A percentile compares a stretch with the other conserved stretches of the same genome.
These are phyloP conservation scores for Melieria omissa DNA, from an alignment of 2,888 invertebrate species.

Conservation along the genomic window DNA sequence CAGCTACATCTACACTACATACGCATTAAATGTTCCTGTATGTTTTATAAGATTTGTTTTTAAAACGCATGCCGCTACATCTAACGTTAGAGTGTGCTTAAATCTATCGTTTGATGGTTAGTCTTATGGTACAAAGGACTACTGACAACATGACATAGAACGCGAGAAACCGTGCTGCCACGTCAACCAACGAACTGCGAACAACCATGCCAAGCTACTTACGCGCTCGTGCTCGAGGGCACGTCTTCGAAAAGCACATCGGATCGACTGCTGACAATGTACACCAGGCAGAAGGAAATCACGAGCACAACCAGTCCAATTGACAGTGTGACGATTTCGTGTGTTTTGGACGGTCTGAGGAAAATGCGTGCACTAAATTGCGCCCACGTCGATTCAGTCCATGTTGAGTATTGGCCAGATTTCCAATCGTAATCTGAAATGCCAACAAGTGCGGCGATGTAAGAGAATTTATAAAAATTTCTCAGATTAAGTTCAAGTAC, in stretches of 20 bases:
- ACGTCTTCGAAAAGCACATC: slow-evolving; percentile 64
- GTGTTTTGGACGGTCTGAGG: slow-evolving; percentile 72
- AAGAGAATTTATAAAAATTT: too few species aligned
- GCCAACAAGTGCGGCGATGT: too few species aligned
- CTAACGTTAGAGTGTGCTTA: too few species aligned
- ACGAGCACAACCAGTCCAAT: slow-evolving; percentile 63
- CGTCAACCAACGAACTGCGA: neutral
- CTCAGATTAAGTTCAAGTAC: slow-evolving; percentile 63
- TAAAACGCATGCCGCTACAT: too few species aligned
- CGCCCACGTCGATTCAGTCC: slow-evolving; percentile 90
- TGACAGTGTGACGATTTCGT: slow-evolving; percentile 62
- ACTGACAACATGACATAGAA: too few species aligned
- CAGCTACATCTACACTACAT: slow-evolving; percentile 9
- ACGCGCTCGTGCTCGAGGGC: slow-evolving; percentile 61
- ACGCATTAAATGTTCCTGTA: slow-evolving; percentile 10
- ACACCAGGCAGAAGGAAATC: slow-evolving; percentile 64
- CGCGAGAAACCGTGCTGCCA: too few species aligned
- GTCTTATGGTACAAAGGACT: too few species aligned
- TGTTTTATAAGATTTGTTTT: too few species aligned
- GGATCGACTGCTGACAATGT: slow-evolving; percentile 63
- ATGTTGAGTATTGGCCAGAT: slow-evolving; percentile 83
- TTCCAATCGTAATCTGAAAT: slow-evolving; percentile 78
- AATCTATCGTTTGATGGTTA: too few species aligned
- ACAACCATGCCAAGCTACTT: slow-evolving; percentile 49
- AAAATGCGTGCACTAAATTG: slow-evolving; percentile 81